phyloP scores from a whole-genome alignment of 2,888 invertebrate genomes.

The Xestobium rufovillosum region DNA sequence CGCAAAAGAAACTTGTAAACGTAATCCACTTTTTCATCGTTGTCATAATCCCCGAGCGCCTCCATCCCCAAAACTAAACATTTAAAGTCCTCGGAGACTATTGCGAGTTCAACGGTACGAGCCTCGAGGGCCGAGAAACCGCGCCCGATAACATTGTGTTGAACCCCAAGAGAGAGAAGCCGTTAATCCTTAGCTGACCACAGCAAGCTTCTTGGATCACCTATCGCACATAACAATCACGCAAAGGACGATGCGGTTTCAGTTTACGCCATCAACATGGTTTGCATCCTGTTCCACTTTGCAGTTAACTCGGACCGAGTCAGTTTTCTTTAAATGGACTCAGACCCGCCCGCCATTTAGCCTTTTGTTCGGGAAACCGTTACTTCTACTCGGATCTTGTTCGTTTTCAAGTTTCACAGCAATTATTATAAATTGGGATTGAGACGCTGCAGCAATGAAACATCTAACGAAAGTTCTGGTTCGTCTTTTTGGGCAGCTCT shows the following conservation, averaged over 20 bases:
- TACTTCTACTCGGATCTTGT: too few relatives aligned
- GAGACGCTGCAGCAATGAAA: too few relatives aligned
- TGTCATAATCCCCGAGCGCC: conserved; percentile 20
- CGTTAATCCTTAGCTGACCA: conserved; percentile 34
- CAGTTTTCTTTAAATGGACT: too few relatives aligned
- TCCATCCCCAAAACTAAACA: conserved; percentile 21
- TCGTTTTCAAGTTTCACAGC: too few relatives aligned
- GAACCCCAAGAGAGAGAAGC: conserved; percentile 24
- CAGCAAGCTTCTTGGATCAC: conserved; percentile 33
- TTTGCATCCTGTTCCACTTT: conserved; percentile 24
- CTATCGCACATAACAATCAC: conserved; percentile 33
- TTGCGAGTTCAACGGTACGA: conserved; percentile 30
- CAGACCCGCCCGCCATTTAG: too few relatives aligned
- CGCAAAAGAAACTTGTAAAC: too few relatives aligned
- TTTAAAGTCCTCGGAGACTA: conserved; percentile 32
- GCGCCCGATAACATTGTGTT: conserved; percentile 21
- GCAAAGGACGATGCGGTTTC: conserved; percentile 23
- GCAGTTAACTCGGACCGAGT: conserved; percentile 29
- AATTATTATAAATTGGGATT: too few relatives aligned
- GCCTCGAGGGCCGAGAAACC: conserved; percentile 24
- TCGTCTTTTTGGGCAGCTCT: too few relatives aligned
- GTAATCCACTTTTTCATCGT: conserved; percentile 27
- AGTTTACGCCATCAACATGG: conserved; percentile 12
- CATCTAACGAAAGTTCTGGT: too few relatives aligned
- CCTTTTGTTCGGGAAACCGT: too few relatives aligned